phyloP scores from a whole-genome alignment of 1,140 invertebrate species.

The Bactericera cockerelli region DNA sequence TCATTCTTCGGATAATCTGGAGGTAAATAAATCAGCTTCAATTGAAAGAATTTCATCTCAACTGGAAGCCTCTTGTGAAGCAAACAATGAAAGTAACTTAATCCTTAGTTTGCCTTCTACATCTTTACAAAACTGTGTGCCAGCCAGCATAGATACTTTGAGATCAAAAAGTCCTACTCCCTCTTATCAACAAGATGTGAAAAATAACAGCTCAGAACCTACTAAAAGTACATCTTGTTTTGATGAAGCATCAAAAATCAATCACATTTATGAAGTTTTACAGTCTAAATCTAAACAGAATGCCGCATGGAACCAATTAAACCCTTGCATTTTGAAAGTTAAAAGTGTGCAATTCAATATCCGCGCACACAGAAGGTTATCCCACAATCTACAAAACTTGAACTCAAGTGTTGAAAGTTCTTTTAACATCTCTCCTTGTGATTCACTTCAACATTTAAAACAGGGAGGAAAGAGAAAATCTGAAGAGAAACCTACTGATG shows the following conservation, averaged over 20 bases:
- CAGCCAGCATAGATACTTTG: neutral
- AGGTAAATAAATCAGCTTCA: neutral
- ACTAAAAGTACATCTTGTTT: neutral
- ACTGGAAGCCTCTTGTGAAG: too few species aligned
- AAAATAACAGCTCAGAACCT: neutral
- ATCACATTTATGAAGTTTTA: neutral
- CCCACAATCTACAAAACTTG: too few species aligned
- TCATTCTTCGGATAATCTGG: neutral
- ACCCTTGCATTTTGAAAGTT: too few species aligned
- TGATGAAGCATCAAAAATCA: neutral
- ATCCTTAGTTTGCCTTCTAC: neutral
- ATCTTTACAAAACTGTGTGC: neutral
- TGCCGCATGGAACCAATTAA: neutral
- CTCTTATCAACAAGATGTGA: neutral
- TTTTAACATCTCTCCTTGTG: too few species aligned
- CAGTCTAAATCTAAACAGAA: neutral
- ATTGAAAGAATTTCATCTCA: too few species aligned
- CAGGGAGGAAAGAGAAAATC: too few species aligned
- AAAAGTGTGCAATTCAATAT: too few species aligned
- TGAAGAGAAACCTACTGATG: too few species aligned
- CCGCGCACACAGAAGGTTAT: too few species aligned
- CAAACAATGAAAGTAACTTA: too few species aligned
- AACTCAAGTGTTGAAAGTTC: too few species aligned
- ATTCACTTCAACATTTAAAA: too few species aligned
- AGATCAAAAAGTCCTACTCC: neutral